These are phyloP conservation scores for Murina feae DNA, from an alignment of 2,113 vertebrate species.

Conservation along the genomic window DNA sequence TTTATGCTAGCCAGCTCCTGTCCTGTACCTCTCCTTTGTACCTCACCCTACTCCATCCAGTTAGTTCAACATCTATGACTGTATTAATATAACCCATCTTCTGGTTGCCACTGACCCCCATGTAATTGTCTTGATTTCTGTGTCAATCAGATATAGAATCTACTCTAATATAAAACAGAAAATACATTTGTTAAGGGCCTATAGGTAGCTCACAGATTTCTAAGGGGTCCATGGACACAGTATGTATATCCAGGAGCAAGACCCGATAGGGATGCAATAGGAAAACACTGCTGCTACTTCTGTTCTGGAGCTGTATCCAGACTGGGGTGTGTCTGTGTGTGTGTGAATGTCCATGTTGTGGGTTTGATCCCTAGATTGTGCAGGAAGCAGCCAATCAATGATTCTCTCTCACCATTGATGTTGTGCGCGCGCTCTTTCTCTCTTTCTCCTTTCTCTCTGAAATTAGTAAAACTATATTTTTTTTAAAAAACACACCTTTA, in stretches of 20 bases:
- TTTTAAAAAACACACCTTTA: not conserved
- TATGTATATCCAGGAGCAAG: not conserved
- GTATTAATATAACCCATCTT: not conserved
- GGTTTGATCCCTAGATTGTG: too few species aligned
- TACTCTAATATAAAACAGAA: not conserved
- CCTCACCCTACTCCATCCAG: not conserved
- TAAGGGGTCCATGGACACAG: not conserved
- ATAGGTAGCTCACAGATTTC: not conserved
- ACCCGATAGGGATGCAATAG: rapidly evolving
- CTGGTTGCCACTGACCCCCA: not conserved
- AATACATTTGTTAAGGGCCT: not conserved
- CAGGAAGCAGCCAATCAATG: too few species aligned
- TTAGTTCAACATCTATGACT: not conserved
- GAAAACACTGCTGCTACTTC: not conserved
- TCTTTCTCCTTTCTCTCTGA: too few species aligned
- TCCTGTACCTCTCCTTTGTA: not conserved
- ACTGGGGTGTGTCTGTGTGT: too few species aligned
- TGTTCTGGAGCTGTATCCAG: not conserved
- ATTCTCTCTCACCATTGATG: too few species aligned
- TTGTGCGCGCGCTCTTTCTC: too few species aligned
- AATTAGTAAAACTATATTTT: too few species aligned
- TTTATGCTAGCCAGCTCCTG: not conserved
- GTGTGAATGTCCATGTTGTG: too few species aligned
- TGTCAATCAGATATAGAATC: not conserved
- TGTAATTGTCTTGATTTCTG: not conserved